Evolutionary conservation across 1,140 invertebrate species (phyloP), one percentile per base, ranked within the genome.

Genomic region (Colletes latitarsis): DNA sequence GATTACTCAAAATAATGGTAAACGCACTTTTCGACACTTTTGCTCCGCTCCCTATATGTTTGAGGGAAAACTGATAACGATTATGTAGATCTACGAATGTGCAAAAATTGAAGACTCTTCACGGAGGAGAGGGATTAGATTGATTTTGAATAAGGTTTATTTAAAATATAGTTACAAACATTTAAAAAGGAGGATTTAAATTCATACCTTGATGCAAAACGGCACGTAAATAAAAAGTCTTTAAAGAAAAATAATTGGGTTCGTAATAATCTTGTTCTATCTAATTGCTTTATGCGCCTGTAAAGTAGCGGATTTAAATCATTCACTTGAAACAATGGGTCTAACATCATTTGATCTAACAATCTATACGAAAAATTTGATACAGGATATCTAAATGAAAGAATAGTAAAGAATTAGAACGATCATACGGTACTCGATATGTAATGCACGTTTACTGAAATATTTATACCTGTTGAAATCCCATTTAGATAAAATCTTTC

Each of bases 281-380:
- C 93, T 69, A 98, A 91, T 64, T 94, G 91, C 81, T 94, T 95
- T 12, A 95, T 94, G 87, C 95, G 95, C 69, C 94, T 94, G 86
- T 96, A 96, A 21, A 98, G 91, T 46, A 92, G 92, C 30, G 94
- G 93, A 93, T 97, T 97, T 17, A 97, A 92, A 86, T 96, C 96
- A 4, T 94, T 94, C 55, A 98, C 94, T 89, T 96, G 94, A 88
- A 98, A 98, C 41, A 98, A 92, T 17, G 97, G 97, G 93, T 98
- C 97, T 39, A 92, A 91, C 82, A 94, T 94, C 94, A 98, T 97
- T 89, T 96, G 96, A 83, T 96, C 95, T 75, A 98, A 92, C 30
- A 98, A 92, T 71, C 96, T 94, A 85, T 95, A 95, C 1, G 97
- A 96, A 92, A 98, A 98, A 86, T 96, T 96, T 39, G 96, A 97